Conservation (phyloP, 2,888 invertebrate species). For the Maniola hyperantus region DNA sequence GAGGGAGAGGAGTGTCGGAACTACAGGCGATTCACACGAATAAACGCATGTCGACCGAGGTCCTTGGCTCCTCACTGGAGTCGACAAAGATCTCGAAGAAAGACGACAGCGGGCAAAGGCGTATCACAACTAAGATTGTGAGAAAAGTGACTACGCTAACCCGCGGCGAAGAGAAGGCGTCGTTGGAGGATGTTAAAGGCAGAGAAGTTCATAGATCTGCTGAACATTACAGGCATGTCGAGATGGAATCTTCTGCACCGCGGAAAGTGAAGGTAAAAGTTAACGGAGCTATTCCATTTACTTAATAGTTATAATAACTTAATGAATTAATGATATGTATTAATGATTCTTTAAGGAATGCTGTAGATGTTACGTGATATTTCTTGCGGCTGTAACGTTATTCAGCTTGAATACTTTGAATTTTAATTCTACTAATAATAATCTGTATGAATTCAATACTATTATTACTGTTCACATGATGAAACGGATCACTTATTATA, state of each 20-base stretch:
- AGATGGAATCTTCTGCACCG: slow-evolving; percentile 83
- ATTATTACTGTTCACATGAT: neutral
- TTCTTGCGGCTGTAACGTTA: slow-evolving; percentile 30
- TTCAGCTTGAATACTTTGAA: neutral
- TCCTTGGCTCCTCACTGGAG: slow-evolving; percentile 92
- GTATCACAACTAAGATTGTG: slow-evolving; percentile 93
- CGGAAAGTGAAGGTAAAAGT: slow-evolving; percentile 89
- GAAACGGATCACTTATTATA: slow-evolving; percentile 18
- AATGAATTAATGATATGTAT: neutral
- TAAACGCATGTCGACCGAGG: slow-evolving; percentile 91
- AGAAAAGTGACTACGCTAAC: slow-evolving; percentile 94
- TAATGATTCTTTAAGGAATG: slow-evolving; percentile 31
- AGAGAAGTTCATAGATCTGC: slow-evolving; percentile 82
- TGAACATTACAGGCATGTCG: slow-evolving; percentile 82
- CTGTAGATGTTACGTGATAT: slow-evolving; percentile 38
- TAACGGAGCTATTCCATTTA: slow-evolving; percentile 18
- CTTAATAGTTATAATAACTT: neutral
- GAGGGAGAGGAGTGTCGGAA: slow-evolving; percentile 76
- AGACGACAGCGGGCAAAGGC: slow-evolving; percentile 89
- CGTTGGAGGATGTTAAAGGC: slow-evolving; percentile 86
- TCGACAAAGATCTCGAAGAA: slow-evolving; percentile 92
- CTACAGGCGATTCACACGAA: slow-evolving; percentile 91
- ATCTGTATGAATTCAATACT: neutral
- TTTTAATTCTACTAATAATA: neutral
- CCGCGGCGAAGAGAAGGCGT: slow-evolving; percentile 91